Base-by-base conservation (phyloP, 1,140 invertebrate species). In the Drosophila azteca region DNA sequence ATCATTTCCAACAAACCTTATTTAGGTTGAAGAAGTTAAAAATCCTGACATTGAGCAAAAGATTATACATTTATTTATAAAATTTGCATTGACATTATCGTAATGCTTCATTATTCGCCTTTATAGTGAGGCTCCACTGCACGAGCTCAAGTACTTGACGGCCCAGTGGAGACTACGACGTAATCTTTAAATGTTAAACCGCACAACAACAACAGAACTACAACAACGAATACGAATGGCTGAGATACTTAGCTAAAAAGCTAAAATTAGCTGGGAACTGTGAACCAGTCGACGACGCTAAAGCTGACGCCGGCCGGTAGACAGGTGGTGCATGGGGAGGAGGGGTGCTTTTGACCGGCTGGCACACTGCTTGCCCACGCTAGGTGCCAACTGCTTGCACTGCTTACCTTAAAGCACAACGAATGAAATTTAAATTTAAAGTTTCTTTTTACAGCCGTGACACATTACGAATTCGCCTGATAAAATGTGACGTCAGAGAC, bases 201-300 rank as follows among this genome's bases (percentile, higher is more conserved):
- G 61, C 75, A 62, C 44, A 53, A 51, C 22, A 49, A 44, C 41
- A 60, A 68, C 45, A 60, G 8, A 72, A 22, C 61, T 43, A 24
- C 69, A 81, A 64, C 51, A 61, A 61, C 68, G 58, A 49, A 17
- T 48, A 55, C 31, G 51, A 70, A 75, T 72, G 75, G 70, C 66
- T 71, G 78, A 85, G 75, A 83, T 75, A 75, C 71, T 75, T 75
- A 79, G 79, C 84, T 88, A 83, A 88, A 88, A 79, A 50, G 76
- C 83, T 88, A 88, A 77, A 88, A 68, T 88, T 88, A 88, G 83
- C 83, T 58, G 65, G 53, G 64, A 84, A 87, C 71, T 77, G 69
- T 57, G 60, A 77, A 46, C 35, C 35, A 67, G 54, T 43, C 60
- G 29, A 29, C 17, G 17, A n/a, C 67, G 54, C 53, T 24, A 24